Evolutionary conservation across 2,888 invertebrate genomes (phyloP), one percentile per base, ranked within the genome.

Genomic region (Hydrotaea diabolus): DNA sequence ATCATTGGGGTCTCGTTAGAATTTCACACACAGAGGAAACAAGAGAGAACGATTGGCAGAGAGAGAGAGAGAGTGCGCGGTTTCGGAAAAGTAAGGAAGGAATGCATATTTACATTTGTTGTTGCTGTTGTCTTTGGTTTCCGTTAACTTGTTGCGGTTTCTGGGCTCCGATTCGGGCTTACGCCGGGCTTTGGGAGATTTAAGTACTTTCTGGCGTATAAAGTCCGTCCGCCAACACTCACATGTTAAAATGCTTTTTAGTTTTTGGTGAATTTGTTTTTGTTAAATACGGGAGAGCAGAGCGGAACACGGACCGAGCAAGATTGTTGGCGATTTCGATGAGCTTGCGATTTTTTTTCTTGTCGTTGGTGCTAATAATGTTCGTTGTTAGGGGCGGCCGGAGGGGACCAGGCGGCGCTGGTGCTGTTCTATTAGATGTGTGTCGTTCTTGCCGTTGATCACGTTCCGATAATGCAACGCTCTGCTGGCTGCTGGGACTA

Each of bases 401-500:
- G n/a, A n/a, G n/a, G n/a, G n/a, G n/a, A n/a, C n/a, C n/a, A n/a
- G n/a, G n/a, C n/a, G 31, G 2, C 11, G 39, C 2, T 43, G 62
- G 8, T 62, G 26, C 17, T 36, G 17, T 43, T 66, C n/a, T n/a
- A 21, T 55, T 55, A 55, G 23, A 19, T 55, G 11, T 21, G 19
- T 55, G 55, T 66, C 31, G 19, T 43, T 62, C 19, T 39, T 36
- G 36, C 9, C 43, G 26, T 21, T 17, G 66, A 43, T 66, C 39
- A 66, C 39, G 43, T 66, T 66, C 62, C 19, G 62, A 62, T 62
- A 62, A 62, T 62, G 62, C 62, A 62, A 62, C 31, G n/a, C 62
- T 7, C 43, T 43, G 19, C 36, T 62, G 31, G 43, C 31, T 15
- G 21, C 64, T 43, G 66, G 62, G 62, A 62, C 62, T 62, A 62